Conservation (phyloP, 2,888 invertebrate genomes). For the Amblyjoppa proteus region DNA sequence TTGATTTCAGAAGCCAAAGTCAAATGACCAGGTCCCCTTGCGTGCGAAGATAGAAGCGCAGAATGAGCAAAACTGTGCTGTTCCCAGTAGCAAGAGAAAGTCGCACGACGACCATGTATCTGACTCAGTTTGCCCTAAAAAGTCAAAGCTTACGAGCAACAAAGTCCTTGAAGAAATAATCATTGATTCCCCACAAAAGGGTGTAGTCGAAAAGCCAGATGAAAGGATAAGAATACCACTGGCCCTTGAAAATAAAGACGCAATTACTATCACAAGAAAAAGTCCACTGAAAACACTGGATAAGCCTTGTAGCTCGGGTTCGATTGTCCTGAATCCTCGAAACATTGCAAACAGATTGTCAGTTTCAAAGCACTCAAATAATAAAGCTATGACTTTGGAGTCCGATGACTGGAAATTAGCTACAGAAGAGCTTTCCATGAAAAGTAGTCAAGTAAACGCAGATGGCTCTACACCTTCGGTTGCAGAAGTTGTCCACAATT, state of each 20-base stretch:
- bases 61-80: background rate
- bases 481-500: background rate
- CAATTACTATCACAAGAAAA: background rate
- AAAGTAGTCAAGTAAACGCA: background rate
- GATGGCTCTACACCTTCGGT: background rate
- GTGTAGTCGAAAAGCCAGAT: background rate
- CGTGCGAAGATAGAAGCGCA: background rate
- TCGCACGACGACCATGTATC: background rate
- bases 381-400: background rate
- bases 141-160: background rate
- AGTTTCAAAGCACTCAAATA: background rate
- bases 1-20: background rate
- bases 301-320: background rate
- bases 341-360: background rate
- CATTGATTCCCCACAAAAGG: background rate
- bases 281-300: background rate
- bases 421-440: background rate
- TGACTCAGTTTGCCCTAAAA: background rate
- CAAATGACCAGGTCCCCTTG: background rate
- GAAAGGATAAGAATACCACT: background rate
- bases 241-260: background rate
- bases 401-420: background rate
- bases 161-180: conserved; percentile 13
- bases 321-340: background rate
- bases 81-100: background rate